phyloP scores from a whole-genome alignment of 2,888 invertebrate genomes.

The Cordilura impudica region DNA sequence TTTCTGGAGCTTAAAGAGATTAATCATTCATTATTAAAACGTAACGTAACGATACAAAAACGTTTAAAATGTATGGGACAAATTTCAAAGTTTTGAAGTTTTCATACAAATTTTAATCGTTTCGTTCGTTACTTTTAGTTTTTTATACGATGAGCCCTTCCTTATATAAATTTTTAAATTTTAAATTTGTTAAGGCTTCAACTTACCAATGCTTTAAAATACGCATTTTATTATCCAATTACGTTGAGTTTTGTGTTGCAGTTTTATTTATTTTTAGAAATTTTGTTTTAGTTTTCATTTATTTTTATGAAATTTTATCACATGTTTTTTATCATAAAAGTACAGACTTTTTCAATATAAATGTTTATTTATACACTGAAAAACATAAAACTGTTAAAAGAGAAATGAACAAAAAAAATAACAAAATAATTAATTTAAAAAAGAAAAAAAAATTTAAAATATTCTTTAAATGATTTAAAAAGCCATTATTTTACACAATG shows the following conservation, averaged over 20 bases:
- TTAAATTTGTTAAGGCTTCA: too few relatives aligned
- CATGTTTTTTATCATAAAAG: slow-evolving; percentile 18
- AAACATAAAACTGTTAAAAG: neutral
- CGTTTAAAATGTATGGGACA: too few relatives aligned
- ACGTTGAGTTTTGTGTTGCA: neutral
- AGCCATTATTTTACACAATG: too few relatives aligned
- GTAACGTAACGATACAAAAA: too few relatives aligned
- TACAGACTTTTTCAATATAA: neutral
- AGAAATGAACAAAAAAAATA: neutral
- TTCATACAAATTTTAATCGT: too few relatives aligned
- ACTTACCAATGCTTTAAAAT: slow-evolving; percentile 72
- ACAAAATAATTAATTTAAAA: neutral
- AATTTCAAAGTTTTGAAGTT: too few relatives aligned
- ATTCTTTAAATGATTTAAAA: too few relatives aligned
- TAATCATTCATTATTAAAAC: too few relatives aligned
- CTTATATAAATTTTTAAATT: too few relatives aligned
- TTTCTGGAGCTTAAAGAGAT: too few relatives aligned
- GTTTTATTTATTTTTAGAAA: slow-evolving; percentile 9
- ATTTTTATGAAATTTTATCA: slow-evolving; percentile 46
- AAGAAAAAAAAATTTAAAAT: neutral
- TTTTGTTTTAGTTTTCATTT: slow-evolving; percentile 16
- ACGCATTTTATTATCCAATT: slow-evolving; percentile 67
- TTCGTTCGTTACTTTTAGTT: too few relatives aligned
- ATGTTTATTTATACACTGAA: neutral
- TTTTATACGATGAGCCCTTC: too few relatives aligned